Base-by-base conservation (phyloP, 2,888 invertebrate species). In the Microplitis manilae region DNA sequence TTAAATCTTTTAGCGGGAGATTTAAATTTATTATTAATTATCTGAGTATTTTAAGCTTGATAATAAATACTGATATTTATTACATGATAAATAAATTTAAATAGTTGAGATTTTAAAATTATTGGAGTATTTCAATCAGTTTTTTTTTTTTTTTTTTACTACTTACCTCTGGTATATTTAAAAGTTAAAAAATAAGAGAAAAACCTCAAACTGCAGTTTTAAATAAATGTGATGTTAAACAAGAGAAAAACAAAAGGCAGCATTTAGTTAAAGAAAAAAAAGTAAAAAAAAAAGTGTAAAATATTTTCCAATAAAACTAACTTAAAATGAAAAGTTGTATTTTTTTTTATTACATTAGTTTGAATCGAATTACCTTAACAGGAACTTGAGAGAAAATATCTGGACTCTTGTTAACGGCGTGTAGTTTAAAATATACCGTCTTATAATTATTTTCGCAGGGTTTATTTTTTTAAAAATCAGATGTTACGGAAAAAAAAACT, bases 281-380 rank as follows among this genome's bases (percentile, higher is more conserved):
- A 50, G 6, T 6, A 9, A 50, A 13, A 50, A 50, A 50, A 50
- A 13, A 41, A 15, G 41, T 41, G 81, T 79, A 81, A 79, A 85
- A 85, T 86, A 86, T 50, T 50, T 50, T 8, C 13, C 50, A 50
- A 50, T 50, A 13, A 50, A 50, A 50, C 0, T 9, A 50, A 13
- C 30, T 88, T 87, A 39, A 40, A 7, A 83, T 85, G 13, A 50
- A 8, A 13, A 50, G 4, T 50, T 50, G 13, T 41, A 41, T 41
- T 50, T 50, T 50, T 7, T 87, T 79, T 88, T 86, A 87, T 87
- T 87, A 87, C 86, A 79, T 85, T 85, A 87, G 86, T 88, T 81
- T 82, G 83, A 81, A 82, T 82, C 77, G 76, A 77, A 81, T 85
- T 86, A 88, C 87, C 87, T 88, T 86, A 84, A 81, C 84, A 86